Percentiles rank a stretch among this genome's conserved stretches.
These are phyloP conservation scores for Griposia aprilina DNA, from an alignment of 2,888 invertebrate genomes.

Conservation along the genomic window DNA sequence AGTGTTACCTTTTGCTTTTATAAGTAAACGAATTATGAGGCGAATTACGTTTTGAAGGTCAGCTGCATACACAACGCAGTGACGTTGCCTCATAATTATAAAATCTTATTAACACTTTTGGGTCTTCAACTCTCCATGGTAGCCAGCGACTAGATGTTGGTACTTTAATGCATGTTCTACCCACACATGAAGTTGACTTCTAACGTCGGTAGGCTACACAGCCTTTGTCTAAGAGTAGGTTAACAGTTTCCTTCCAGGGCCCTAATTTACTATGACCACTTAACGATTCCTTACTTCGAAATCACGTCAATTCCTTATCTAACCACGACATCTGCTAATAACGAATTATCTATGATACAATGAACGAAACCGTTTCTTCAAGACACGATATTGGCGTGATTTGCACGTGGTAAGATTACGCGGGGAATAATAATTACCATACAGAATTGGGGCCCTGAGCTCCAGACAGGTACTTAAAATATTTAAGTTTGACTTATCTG, in stretches of 20 bases:
- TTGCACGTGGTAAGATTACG: too few relatives aligned
- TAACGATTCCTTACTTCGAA: too few relatives aligned
- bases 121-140: background rate
- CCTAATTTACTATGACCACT: too few relatives aligned
- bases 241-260: background rate
- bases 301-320: too few relatives aligned
- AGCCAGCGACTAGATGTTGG: background rate
- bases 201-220: background rate
- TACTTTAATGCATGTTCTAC: background rate
- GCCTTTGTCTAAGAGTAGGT: background rate
- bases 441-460: too few relatives aligned
- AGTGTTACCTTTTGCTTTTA: background rate
- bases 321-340: too few relatives aligned
- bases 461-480: too few relatives aligned
- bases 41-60: background rate
- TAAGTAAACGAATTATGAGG: background rate
- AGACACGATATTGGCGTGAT: too few relatives aligned
- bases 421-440: too few relatives aligned
- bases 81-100: background rate
- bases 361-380: too few relatives aligned
- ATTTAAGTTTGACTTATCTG: too few relatives aligned
- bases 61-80: background rate
- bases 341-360: too few relatives aligned
- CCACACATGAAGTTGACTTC: background rate
- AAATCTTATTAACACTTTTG: background rate